Evolutionary conservation across 2,888 invertebrate species (phyloP), one percentile per base, ranked within the genome.

Genomic region (Vanessa cardui): DNA sequence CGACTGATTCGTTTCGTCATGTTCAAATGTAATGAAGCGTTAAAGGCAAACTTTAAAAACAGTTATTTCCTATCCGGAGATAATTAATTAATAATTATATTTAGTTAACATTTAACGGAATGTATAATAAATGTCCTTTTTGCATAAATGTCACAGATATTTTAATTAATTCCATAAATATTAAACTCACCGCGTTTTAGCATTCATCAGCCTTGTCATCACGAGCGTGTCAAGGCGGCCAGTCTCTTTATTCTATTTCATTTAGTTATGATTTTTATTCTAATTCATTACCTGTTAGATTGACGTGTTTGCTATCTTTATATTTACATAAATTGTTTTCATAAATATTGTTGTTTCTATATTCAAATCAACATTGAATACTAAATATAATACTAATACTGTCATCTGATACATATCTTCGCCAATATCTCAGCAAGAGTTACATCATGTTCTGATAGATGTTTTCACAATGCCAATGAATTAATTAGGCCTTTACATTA

Each of bases 401-500:
- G 12, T 39, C 39, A 39, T 12, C 12, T 39, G 12, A 4, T 0
- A 39, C 12, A 12, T 39, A 9, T 39, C 12, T 39, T 39, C 12
- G 39, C 4, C 39, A 39, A 39, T 39, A 39, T 39, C 39, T 39
- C 0, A 39, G 39, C 39, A n/a, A 47, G 8, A 7, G 7, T 47
- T n/a, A 6, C 16, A 18, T 47, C 18, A 47, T 18, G 47, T 58
- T 26, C 20, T 47, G 39, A 33, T 63, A 33, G 47, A 33, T 20
- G n/a, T 45, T 5, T 26, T 44, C 58, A 26, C 61, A 64, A 54
- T 54, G 46, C 26, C 47, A 54, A 63, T 54, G n/a, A 33, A 58
- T 26, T 64, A 60, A 59, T 68, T 62, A 62, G 59, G 62, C 54
- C 52, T 64, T 58, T 49, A 45, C 12, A 39, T 65, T 64, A 60